Conservation (phyloP, 2,797 vertebrate species). For the Tinamus major region DNA sequence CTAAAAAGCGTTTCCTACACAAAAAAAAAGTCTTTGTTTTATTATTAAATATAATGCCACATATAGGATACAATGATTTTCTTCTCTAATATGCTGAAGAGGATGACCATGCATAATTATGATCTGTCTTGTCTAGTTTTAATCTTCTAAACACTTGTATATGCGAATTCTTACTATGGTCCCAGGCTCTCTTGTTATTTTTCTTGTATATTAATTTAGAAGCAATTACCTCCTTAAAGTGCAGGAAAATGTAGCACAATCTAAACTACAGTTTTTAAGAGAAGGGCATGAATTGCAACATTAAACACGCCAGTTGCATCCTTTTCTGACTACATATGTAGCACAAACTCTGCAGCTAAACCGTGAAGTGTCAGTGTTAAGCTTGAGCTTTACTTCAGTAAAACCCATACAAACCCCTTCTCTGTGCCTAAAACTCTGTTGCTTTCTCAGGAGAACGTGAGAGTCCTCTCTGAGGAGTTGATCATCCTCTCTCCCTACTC, state of each 20-base stretch:
- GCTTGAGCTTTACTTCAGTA: neutral
- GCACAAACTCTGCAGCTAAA: neutral
- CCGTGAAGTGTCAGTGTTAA: neutral
- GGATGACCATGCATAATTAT: neutral
- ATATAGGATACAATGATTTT: neutral
- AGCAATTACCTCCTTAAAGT: neutral
- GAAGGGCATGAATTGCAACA: neutral
- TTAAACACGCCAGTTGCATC: neutral
- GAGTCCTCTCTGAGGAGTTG: fast-evolving
- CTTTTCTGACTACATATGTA: neutral
- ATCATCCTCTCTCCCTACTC: neutral
- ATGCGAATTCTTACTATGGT: neutral
- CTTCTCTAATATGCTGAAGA: neutral
- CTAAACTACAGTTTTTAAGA: neutral
- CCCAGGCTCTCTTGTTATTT: neutral
- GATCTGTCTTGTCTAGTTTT: neutral
- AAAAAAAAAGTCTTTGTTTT: neutral
- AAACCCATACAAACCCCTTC: neutral
- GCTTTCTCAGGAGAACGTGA: neutral
- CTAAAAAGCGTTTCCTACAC: neutral
- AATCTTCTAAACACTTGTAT: neutral
- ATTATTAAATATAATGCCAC: neutral
- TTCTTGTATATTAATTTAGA: neutral
- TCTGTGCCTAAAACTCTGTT: neutral
- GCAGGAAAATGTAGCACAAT: neutral